Conservation (phyloP, 2,113 vertebrate genomes). For the Phasianus colchicus region DNA sequence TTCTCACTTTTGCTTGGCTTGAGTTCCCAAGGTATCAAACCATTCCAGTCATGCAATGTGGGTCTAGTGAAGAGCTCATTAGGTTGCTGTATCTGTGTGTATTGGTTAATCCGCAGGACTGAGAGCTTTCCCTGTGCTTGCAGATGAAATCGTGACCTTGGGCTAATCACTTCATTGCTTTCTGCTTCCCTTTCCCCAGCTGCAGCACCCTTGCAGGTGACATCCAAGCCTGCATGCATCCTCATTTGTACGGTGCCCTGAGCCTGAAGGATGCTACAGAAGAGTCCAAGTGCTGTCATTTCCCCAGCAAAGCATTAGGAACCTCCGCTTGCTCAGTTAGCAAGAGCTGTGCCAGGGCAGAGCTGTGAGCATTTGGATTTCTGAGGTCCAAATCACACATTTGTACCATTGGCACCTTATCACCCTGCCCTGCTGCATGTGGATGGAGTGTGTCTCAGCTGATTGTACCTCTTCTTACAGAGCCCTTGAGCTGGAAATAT, state of each 20-base stretch:
- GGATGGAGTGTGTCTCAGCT: conserved; percentile 11
- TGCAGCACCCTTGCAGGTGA: conserved; percentile 56
- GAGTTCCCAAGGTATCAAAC: neutral
- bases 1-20: rapidly evolving
- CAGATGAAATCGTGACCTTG: conserved; percentile 47
- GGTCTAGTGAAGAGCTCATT: neutral
- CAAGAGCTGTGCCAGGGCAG: neutral
- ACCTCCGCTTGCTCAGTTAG: neutral
- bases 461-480: neutral
- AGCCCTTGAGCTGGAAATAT: neutral
- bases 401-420: neutral
- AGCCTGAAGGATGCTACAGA: conserved; percentile 46
- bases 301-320: conserved; percentile 40
- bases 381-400: neutral
- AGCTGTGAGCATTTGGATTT: neutral
- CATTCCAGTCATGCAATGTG: neutral
- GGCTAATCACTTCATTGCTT: neutral
- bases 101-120: neutral
- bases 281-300: conserved; percentile 32
- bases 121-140: neutral
- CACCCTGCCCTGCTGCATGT: neutral
- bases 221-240: neutral
- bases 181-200: conserved; percentile 6
- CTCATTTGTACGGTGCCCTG: neutral
- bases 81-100: neutral